These are phyloP conservation scores for Oenanthe oenanthe DNA, from an alignment of 2,113 vertebrate genomes.

Conservation along the genomic window DNA sequence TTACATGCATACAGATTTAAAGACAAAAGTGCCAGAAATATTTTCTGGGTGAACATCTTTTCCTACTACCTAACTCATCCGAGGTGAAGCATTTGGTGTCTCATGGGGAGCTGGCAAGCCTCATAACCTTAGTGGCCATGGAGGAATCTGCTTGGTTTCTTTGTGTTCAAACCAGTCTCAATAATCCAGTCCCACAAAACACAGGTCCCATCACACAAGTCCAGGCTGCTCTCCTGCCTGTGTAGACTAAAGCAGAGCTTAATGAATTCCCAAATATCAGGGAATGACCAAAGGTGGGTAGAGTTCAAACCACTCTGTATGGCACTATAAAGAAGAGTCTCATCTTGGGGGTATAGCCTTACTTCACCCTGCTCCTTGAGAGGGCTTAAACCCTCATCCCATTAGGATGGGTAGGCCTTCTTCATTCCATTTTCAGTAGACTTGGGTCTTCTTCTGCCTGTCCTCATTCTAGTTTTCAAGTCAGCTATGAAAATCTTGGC, in stretches of 20 bases:
- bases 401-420: neutral
- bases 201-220: neutral
- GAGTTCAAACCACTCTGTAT: neutral
- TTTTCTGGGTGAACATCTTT: neutral
- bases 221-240: neutral
- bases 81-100: neutral
- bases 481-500: neutral
- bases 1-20: neutral
- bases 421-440: neutral
- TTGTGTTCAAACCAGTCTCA: neutral
- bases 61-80: neutral
- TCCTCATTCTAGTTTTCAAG: neutral
- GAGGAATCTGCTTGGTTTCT: neutral
- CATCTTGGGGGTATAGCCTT: neutral
- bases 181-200: neutral
- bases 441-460: neutral
- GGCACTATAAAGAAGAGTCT: neutral
- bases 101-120: neutral
- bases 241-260: neutral
- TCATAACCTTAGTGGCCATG: neutral
- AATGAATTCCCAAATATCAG: neutral
- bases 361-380: neutral
- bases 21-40: neutral
- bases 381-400: neutral
- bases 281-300: neutral